phyloP scores from a whole-genome alignment of 2,888 invertebrate genomes.

The Dasypogon diadema region DNA sequence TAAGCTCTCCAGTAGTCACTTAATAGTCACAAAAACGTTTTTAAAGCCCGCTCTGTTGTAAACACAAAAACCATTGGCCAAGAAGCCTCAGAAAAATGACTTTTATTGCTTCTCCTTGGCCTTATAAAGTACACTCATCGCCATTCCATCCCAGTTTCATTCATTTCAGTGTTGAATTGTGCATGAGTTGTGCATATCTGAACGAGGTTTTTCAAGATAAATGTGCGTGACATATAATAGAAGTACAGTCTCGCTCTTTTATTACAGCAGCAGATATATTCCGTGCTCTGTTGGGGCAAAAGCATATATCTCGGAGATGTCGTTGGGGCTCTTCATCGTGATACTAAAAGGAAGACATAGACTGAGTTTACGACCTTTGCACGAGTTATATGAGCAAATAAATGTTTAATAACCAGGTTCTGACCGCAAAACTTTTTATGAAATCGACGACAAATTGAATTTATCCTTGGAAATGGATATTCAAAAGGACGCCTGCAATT shows the following conservation, averaged over 20 bases:
- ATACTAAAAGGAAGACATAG: conserved; percentile 22
- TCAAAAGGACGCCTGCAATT: not conserved
- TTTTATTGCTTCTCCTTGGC: conserved; percentile 32
- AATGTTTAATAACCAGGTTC: conserved; percentile 38
- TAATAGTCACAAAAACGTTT: conserved; percentile 25
- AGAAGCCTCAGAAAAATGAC: conserved; percentile 12
- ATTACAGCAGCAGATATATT: conserved; percentile 33
- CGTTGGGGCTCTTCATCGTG: not conserved
- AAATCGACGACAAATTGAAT: conserved; percentile 49
- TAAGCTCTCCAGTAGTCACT: conserved; percentile 17
- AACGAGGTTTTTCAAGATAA: conserved; percentile 33
- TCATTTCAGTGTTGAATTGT: conserved; percentile 23
- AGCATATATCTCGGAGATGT: not conserved
- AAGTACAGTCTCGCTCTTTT: conserved; percentile 21
- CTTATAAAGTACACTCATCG: conserved; percentile 12
- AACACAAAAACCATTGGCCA: conserved; percentile 31
- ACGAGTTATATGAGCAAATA: conserved; percentile 46
- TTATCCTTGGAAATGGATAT: conserved; percentile 11
- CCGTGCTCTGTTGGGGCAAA: not conserved
- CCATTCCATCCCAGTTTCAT: not conserved
- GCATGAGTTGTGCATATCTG: conserved; percentile 40
- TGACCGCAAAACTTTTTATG: conserved; percentile 30
- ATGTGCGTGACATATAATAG: conserved; percentile 48
- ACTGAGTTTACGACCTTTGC: conserved; percentile 20
- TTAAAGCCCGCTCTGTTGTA: conserved; percentile 17